Evolutionary conservation across 2,797 vertebrate genomes (phyloP), one percentile per base, ranked within the genome.

Genomic region (Choloepus didactylus): DNA sequence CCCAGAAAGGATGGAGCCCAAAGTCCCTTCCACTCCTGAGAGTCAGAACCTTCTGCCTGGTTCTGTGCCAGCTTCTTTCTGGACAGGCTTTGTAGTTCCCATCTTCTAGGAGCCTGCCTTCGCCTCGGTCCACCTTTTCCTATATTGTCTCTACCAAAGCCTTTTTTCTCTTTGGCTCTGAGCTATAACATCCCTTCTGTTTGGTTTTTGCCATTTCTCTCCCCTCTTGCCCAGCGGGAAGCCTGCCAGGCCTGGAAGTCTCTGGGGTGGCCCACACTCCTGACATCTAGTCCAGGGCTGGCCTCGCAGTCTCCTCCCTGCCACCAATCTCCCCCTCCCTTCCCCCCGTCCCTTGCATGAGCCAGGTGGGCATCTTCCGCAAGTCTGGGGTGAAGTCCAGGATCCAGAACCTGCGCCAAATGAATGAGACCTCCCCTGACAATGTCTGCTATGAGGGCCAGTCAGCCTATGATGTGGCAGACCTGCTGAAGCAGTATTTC

Each of bases 401-500:
- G 69, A 99, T 99, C 95, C 98, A 99, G 98, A 98, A 94, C 0
- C 98, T 99, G 46, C 97, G 99, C 69, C 98, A 99, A 96, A 98
- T 98, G 98, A 99, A 99, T 0, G 99, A 99, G 90, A 98, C 88
- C 76, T 99, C 98, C 18, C 99, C 99, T 0, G 99, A 99, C 94
- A 97, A 98, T 0, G 98, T 99, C 69, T 98, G 92, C 95, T 99
- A 99, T 0, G 98, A 98, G 0, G 99, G 98, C 87, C 99, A 99
- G 97, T 99, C 98, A 0, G 99, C 99, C 0, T 99, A 99, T 0
- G 99, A 99, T 0, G 99, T 99, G 96, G 99, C 99, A 0, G 99
- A 99, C 96, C 97, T 99, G 97, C 97, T 99, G 87, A 99, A 99
- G 97, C 99, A 99, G 67, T 99, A 99, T 93, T 99, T 99, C 98